phyloP scores from a whole-genome alignment of 2,888 invertebrate genomes.

The Encarsia formosa region DNA sequence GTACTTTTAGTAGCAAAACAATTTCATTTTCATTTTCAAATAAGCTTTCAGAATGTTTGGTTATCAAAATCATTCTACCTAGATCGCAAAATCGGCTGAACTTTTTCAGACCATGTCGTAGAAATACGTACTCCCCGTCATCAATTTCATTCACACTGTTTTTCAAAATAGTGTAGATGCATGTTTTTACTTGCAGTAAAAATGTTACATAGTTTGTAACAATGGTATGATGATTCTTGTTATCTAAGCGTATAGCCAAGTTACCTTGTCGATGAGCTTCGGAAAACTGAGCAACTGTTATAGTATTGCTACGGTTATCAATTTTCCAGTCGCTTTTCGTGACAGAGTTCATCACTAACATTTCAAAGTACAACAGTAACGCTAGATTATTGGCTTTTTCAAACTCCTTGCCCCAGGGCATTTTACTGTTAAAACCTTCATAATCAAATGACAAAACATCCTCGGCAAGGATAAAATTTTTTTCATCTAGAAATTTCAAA shows the following conservation, averaged over 20 bases:
- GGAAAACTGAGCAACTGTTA: conserved; percentile 56
- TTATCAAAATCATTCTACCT: conserved; percentile 46
- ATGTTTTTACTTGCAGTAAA: conserved; percentile 51
- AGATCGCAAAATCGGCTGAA: conserved; percentile 53
- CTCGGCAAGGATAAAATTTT: conserved; percentile 25
- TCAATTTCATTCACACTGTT: conserved; percentile 28
- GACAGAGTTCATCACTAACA: conserved; percentile 31
- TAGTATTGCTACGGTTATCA: conserved; percentile 36
- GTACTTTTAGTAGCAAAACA: conserved; percentile 61
- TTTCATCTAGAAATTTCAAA: conserved; percentile 21
- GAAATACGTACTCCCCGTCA: conserved; percentile 45
- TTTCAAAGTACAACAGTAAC: conserved; percentile 53
- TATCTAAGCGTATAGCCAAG: conserved; percentile 3
- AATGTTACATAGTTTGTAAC: conserved; percentile 56
- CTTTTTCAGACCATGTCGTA: conserved; percentile 57
- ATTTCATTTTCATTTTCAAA: conserved; percentile 51
- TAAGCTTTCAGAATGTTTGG: conserved; percentile 34
- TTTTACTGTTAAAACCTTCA: conserved; percentile 3
- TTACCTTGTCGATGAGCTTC: conserved; percentile 48
- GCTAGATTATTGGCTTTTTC: conserved; percentile 50
- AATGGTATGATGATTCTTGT: conserved; percentile 46
- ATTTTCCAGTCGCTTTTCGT: conserved; percentile 31
- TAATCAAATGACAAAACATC: conserved; percentile 30
- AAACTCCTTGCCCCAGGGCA: conserved; percentile 34
- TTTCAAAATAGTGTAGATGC: conserved; percentile 50